Evolutionary conservation across 2,113 vertebrate genomes (phyloP), one percentile per base, ranked within the genome.

Genomic region (Ginglymostoma cirratum): DNA sequence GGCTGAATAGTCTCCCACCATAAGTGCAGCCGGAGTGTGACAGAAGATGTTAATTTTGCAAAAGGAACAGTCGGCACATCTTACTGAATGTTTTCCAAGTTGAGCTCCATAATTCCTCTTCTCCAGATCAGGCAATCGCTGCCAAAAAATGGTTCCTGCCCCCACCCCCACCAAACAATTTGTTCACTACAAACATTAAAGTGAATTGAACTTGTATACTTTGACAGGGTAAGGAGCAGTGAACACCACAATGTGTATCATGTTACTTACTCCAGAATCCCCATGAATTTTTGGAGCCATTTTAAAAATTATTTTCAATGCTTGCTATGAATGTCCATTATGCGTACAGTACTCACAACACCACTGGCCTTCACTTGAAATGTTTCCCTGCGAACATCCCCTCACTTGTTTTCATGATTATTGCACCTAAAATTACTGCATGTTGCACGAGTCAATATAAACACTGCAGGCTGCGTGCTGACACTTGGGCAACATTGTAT

Each of bases 401-500:
- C 78, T 42, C 78, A 45, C 38, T 42, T 93, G 61, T n/a, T 93
- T 67, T n/a, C 61, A 23, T 67, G 19, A 83, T 45, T 42, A 42
- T 83, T 2, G 17, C 17, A 21, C 38, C 61, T 21, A 65, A 66
- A n/a, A 65, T 66, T 61, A 15, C 30, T 90, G 87, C 87, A 90
- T 34, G 17, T 93, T 93, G n/a, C 89, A 66, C 34, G 6, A 42
- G 38, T 93, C 21, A 93, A 38, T 19, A 93, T 34, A 66, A 19
- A 61, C 61, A 38, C 61, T 93, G 55, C 65, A 65, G 30, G 15
- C 55, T 30, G 4, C 89, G 15, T 65, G 89, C 52, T 92, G 89
- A 93, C 61, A 93, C 89, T 93, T 66, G 61, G 55, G 61, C 89
- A 93, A 93, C 89, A 93, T n/a, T 93, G 89, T 93, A 93, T 38